Percentiles rank a stretch among this genome's conserved stretches.
Conservation (phyloP, 1,140 invertebrate species). For the Drosophila rhopaloa region DNA sequence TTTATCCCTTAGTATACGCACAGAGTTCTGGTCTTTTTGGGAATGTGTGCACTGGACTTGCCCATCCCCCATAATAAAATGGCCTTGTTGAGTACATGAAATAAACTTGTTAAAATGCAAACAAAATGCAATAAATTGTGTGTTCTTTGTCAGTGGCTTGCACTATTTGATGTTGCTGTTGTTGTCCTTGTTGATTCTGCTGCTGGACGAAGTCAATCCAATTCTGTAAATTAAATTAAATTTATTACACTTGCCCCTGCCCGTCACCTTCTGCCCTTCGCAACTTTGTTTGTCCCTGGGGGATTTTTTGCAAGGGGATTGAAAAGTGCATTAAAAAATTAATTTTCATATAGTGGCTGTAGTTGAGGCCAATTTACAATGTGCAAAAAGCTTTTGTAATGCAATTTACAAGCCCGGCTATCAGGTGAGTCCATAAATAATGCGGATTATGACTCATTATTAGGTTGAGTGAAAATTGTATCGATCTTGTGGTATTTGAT, state of each 20-base stretch:
- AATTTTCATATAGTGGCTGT: constrained; percentile 44
- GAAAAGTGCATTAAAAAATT: constrained; percentile 75
- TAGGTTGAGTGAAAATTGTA: constrained; percentile 13
- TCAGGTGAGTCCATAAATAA: constrained; percentile 54
- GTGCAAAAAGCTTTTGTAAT: constrained; percentile 45
- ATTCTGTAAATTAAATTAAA: constrained; percentile 78
- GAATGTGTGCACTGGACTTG: neutral
- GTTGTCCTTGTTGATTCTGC: constrained; percentile 28
- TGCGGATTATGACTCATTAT: constrained; percentile 48
- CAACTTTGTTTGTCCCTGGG: constrained; percentile 15
- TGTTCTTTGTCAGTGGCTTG: constrained; percentile 41
- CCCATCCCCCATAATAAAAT: neutral
- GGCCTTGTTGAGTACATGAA: constrained; percentile 36
- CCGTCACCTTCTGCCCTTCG: constrained; percentile 1
- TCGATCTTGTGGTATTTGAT: constrained; percentile 12
- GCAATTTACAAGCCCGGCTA: constrained; percentile 40
- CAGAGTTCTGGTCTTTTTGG: neutral
- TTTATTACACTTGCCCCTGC: constrained; percentile 60
- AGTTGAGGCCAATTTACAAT: constrained; percentile 62
- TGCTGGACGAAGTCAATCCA: constrained; percentile 59
- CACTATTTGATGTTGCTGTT: constrained; percentile 39
- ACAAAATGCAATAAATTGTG: constrained; percentile 75
- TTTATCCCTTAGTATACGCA: neutral
- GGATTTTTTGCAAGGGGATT: constrained; percentile 59
- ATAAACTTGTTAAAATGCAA: constrained; percentile 75